A percentile compares a stretch with the other conserved stretches of the same genome.
Conservation (phyloP, 2,797 vertebrate genomes). For the Mormyrops boulengeri region DNA sequence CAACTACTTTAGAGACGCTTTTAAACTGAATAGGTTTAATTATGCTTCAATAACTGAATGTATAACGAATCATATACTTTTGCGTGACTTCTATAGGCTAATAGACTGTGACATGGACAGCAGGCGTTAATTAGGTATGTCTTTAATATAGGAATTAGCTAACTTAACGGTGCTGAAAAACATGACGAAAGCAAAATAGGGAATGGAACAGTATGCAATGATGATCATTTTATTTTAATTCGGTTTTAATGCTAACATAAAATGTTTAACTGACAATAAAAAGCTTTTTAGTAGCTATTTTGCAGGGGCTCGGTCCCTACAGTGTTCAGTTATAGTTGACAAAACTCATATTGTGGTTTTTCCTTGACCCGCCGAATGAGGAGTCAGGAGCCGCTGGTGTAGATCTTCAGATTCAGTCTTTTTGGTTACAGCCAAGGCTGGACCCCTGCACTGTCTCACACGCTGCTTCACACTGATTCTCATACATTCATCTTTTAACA, state of each 20-base stretch:
- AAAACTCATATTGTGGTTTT: neutral
- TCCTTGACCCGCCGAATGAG: neutral
- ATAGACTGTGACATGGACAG: neutral
- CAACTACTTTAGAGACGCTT: neutral
- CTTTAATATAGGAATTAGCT: neutral
- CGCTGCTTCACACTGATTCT: neutral
- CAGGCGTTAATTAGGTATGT: neutral
- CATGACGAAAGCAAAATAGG: neutral
- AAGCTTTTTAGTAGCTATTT: neutral
- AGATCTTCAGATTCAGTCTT: neutral
- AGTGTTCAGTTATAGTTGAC: no score
- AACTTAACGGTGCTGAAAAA: neutral
- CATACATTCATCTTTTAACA: neutral
- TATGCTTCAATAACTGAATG: neutral
- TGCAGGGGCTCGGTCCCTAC: neutral
- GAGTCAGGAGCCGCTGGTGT: neutral
- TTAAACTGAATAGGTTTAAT: neutral
- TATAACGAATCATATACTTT: neutral
- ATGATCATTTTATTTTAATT: neutral
- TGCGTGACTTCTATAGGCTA: neutral
- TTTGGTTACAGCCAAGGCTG: neutral
- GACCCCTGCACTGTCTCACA: neutral
- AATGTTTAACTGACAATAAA: neutral
- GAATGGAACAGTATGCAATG: neutral
- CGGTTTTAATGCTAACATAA: neutral